A percentile compares a stretch with the other conserved stretches of the same genome.
Conservation (phyloP, 2,797 vertebrate species). For the Megalops cyprinoides region DNA sequence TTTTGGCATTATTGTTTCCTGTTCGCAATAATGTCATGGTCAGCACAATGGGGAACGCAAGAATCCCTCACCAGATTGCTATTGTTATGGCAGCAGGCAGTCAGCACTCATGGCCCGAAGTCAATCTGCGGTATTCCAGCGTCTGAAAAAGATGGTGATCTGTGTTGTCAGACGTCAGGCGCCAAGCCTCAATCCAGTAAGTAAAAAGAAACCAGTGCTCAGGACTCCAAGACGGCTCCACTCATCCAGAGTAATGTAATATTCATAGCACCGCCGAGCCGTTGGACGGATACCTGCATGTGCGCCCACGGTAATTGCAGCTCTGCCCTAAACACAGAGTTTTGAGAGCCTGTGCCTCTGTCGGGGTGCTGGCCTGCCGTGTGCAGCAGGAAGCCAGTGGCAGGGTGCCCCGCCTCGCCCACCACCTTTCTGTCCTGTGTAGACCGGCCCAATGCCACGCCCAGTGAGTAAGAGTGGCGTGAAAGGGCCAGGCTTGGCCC, state of each 20-base stretch:
- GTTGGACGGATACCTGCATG: not conserved
- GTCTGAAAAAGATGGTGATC: not conserved
- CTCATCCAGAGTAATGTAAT: not conserved
- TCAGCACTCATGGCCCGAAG: not conserved
- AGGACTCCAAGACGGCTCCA: not conserved
- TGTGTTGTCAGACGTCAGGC: not conserved
- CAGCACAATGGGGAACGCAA: not conserved
- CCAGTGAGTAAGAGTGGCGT: not conserved
- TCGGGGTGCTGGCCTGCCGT: not conserved
- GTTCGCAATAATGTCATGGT: not conserved
- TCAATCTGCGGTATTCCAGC: not conserved
- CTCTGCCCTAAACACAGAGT: not conserved
- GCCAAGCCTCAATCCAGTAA: not conserved
- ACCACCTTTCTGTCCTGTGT: not conserved
- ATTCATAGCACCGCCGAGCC: not conserved
- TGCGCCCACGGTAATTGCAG: not conserved
- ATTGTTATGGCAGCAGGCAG: not conserved
- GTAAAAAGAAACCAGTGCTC: not conserved
- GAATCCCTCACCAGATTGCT: not conserved
- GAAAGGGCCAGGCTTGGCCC: not conserved
- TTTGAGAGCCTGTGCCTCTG: not conserved
- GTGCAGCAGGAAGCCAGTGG: not conserved
- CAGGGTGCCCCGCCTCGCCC: not conserved
- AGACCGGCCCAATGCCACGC: not conserved
- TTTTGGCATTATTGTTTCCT: not conserved